These are phyloP conservation scores for Cheilosia urbana DNA, from an alignment of 2,888 invertebrate species.

Conservation along the genomic window DNA sequence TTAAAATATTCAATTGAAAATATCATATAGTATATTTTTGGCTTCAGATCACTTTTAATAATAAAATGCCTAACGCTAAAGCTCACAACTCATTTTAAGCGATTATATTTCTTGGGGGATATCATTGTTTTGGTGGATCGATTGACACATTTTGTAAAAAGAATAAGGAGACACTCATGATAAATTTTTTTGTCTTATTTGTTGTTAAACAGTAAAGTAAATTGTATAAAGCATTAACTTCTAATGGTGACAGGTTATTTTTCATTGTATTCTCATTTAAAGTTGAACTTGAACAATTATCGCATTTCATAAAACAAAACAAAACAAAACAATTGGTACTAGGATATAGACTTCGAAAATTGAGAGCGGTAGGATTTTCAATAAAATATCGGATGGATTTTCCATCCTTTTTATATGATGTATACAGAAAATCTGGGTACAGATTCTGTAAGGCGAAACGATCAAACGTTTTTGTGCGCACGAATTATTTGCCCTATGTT, in stretches of 20 bases:
- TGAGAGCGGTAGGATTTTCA: too few species aligned
- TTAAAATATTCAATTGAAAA: conserved; percentile 37
- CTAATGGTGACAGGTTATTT: conserved; percentile 51
- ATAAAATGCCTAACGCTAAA: conserved; percentile 38
- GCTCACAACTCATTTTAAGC: conserved; percentile 52
- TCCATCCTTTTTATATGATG: too few species aligned
- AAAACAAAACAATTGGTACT: conserved; percentile 22
- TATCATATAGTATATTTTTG: conserved; percentile 42
- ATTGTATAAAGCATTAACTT: conserved; percentile 45
- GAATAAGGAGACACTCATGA: not conserved
- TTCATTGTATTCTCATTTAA: conserved; percentile 42
- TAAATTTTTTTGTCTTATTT: not conserved
- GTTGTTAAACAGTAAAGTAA: conserved; percentile 12
- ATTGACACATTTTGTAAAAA: conserved; percentile 12
- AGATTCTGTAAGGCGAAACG: too few species aligned
- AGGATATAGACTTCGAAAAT: too few species aligned
- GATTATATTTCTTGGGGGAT: conserved; percentile 27
- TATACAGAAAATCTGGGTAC: too few species aligned
- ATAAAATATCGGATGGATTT: too few species aligned
- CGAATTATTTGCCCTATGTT: too few species aligned
- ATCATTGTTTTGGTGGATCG: conserved; percentile 25
- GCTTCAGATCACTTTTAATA: conserved; percentile 50
- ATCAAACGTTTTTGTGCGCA: too few species aligned
- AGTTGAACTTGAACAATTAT: not conserved
- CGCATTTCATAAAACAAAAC: conserved; percentile 36